Base-by-base conservation (phyloP, 1,140 invertebrate genomes). In the Conus betulinus region DNA sequence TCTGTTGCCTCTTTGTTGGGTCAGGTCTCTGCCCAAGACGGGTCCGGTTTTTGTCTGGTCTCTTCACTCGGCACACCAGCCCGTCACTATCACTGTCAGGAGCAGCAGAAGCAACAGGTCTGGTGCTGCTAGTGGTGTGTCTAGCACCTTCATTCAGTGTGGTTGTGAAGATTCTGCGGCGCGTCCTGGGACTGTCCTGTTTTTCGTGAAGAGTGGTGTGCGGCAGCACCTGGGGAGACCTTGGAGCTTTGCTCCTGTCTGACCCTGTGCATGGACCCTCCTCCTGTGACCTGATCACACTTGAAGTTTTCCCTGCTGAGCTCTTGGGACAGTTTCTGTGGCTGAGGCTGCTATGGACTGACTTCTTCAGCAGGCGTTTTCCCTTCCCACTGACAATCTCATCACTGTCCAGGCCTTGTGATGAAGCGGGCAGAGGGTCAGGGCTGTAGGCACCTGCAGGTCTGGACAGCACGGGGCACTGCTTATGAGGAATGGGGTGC, bases 311-410 rank as follows among this genome's bases (percentile, higher is more conserved):
- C 6, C 11, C 23, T 63, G 67, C 7, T 71, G 67, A 71, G 67
- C 23, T 71, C 67, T 81, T 81, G 79, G 79, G 79, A 23, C 15
- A 81, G 79, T 81, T 81, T 81, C 79, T 81, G 20, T 6, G 39
- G 79, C 51, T 81, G 10, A 81, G 39, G 13, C 39, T 51, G 20
- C 39, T 25, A 17, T 81, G 53, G 15, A 53, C 79, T 8, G 79
- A 81, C 79, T 55, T 81, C 79, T 78, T 78, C 39, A 81, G 6
- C 51, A 81, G 79, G 23, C 79, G 79, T 23, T 81, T 81, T 10
- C 79, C 79, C 51, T 81, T 84, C 15, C 55, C 60, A 17, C 51
- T 84, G 17, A 84, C 55, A 63, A 25, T 63, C 5, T 76, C 71
- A 20, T 20, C 17, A 60, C 60, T 76, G 20, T 85, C 57, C 57